These are phyloP conservation scores for Chironomus striatipennis DNA, from an alignment of 1,140 invertebrate genomes.

Conservation along the genomic window DNA sequence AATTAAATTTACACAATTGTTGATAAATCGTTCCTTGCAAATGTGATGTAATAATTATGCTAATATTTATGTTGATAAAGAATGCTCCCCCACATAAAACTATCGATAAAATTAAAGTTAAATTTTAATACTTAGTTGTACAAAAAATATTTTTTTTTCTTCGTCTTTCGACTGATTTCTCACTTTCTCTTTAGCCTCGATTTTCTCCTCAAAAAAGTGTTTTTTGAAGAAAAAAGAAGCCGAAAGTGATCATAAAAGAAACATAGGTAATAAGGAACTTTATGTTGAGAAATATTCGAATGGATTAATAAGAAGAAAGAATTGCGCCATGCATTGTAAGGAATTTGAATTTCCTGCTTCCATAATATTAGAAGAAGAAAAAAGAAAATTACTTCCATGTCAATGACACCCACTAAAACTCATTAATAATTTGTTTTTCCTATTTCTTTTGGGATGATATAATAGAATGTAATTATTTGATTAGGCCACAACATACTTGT, in stretches of 20 bases:
- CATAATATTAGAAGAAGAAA: background rate
- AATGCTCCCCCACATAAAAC: too few species aligned
- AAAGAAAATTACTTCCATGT: conserved; percentile 5
- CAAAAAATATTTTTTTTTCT: too few species aligned
- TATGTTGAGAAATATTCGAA: background rate
- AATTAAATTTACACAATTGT: background rate
- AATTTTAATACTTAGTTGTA: too few species aligned
- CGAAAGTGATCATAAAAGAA: conserved; percentile 14
- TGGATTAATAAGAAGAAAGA: background rate
- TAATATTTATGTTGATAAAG: too few species aligned
- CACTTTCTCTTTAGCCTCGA: conserved; percentile 22
- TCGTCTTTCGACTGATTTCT: conserved; percentile 7
- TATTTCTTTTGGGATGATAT: conserved; percentile 8
- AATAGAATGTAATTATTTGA: background rate
- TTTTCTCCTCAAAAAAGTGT: conserved; percentile 2
- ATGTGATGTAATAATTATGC: too few species aligned
- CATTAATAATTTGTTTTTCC: background rate
- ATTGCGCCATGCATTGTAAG: background rate
- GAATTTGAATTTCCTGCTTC: background rate
- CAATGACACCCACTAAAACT: conserved; percentile 6
- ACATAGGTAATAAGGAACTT: background rate
- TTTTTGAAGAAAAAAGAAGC: background rate
- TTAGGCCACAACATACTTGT: too few species aligned
- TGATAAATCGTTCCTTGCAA: too few species aligned
- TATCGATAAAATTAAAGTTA: too few species aligned